A percentile compares a stretch with the other conserved stretches of the same genome.
These are phyloP conservation scores for Metopia argyrocephala DNA, from an alignment of 2,888 invertebrate genomes.

Conservation along the genomic window DNA sequence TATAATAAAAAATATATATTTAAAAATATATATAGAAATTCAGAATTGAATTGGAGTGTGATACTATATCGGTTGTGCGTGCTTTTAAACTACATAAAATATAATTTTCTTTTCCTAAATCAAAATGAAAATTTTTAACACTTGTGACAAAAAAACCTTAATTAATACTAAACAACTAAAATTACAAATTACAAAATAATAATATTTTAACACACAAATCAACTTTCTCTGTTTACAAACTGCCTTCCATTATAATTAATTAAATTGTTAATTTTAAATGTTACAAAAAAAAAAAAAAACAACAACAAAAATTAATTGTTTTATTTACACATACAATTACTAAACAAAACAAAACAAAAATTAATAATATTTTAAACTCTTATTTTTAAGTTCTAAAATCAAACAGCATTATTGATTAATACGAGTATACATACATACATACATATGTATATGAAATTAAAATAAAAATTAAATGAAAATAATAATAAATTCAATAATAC, in stretches of 20 bases:
- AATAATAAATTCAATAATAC: constrained; percentile 43
- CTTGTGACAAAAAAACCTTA: constrained; percentile 41
- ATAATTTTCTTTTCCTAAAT: constrained; percentile 62
- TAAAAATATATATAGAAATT: no score
- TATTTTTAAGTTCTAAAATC: no score
- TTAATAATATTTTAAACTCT: background rate
- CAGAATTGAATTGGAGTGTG: constrained; percentile 70
- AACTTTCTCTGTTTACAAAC: constrained; percentile 63
- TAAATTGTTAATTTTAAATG: constrained; percentile 59
- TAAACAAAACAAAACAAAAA: constrained; percentile 9
- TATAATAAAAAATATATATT: constrained; percentile 49
- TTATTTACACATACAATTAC: constrained; percentile 50
- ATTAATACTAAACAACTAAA: constrained; percentile 33
- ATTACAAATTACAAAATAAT: constrained; percentile 37
- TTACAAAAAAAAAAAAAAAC: constrained; percentile 24
- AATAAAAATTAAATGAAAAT: background rate
- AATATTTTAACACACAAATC: no score
- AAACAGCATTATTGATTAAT: background rate
- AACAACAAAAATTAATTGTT: constrained; percentile 31
- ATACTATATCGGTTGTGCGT: constrained; percentile 77
- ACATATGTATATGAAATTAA: no score
- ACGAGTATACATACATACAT: no score
- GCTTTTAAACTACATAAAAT: constrained; percentile 68
- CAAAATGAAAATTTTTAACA: constrained; percentile 53
- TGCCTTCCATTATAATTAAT: constrained; percentile 58